Base-by-base conservation (phyloP, 2,113 vertebrate genomes). In the Neodontobutis hainanensis region DNA sequence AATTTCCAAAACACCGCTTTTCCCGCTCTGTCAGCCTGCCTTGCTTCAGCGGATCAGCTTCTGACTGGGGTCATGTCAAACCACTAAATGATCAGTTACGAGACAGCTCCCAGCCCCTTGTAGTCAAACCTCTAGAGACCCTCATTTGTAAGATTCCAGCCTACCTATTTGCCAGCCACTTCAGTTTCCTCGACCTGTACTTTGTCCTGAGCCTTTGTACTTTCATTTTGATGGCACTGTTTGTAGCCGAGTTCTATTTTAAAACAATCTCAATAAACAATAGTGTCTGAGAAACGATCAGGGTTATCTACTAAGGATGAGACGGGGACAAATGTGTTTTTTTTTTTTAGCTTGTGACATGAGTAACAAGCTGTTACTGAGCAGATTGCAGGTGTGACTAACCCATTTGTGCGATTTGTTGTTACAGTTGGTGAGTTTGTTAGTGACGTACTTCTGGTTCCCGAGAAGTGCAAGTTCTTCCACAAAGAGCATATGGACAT, bases 381-480 rank as follows among this genome's bases (percentile, higher is more conserved):
- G 67, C 45, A 55, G 45, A 70, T 79, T 35, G 40, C 11, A 58
- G 16, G 50, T 47, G 49, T 71, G 72, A 80, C 77, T 83, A 83
- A 83, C 70, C 35, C 38, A 11, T 56, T 16, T 10, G 3, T 86
- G 69, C 81, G 66, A 58, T 81, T 66, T 74, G 48, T 11, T 32
- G 4, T 92, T 92, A 1, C 90, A 99, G 97, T 97, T 85, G 97
- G 96, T 4, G 95, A 96, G 75, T 97, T 96, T 9, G 96, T 98
- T 51, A 99, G 97, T 0, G 96, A 98, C 4, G 95, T 98, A 11
- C 94, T 99, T 3, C 92, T 99, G 81, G 97, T 98, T 38, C 97
- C 97, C 0, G 96, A 98, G 85, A 96, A 95, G 66, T 99, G 97
- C 92, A 92, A 92, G 50, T 99, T 99, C 91, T 98, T 97, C 90